phyloP scores from a whole-genome alignment of 2,797 vertebrate genomes.

The Picus viridis region DNA sequence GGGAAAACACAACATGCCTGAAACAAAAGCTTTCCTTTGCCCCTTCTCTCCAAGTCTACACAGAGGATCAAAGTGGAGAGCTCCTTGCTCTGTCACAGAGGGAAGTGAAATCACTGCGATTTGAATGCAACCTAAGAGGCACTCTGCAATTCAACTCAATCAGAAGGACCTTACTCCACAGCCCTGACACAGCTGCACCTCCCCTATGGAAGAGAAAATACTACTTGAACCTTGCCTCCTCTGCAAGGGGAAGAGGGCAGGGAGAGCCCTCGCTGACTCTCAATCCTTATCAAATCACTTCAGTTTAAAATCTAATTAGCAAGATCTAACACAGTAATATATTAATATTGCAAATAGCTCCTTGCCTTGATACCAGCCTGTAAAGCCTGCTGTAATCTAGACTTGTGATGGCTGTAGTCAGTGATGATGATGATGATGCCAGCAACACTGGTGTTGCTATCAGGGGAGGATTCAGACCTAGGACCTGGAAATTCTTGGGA shows the following conservation, averaged over 20 bases:
- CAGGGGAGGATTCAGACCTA: rapidly evolving
- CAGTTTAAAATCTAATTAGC: conserved; percentile 34
- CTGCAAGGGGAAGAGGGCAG: conserved; percentile 1
- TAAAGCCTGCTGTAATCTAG: neutral
- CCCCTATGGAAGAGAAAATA: conserved; percentile 5
- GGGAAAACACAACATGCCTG: neutral
- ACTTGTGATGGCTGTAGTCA: rapidly evolving
- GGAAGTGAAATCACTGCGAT: conserved; percentile 26
- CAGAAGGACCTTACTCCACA: conserved; percentile 6
- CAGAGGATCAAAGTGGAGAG: neutral
- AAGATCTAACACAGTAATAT: conserved; percentile 26
- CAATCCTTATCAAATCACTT: conserved; percentile 6
- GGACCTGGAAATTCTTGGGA: neutral
- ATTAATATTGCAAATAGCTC: conserved; percentile 48
- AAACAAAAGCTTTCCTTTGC: neutral
- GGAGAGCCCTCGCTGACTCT: conserved; percentile 25
- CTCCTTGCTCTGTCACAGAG: conserved; percentile 21
- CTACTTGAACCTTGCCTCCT: neutral
- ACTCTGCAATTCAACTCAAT: conserved; percentile 37
- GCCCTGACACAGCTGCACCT: conserved; percentile 28
- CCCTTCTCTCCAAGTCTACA: neutral
- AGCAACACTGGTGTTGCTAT: rapidly evolving
- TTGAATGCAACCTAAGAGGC: conserved; percentile 1
- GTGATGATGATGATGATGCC: neutral
- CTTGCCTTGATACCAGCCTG: neutral